Conservation (phyloP, 1,140 invertebrate species). For the Scaptodrosophila lebanonensis region DNA sequence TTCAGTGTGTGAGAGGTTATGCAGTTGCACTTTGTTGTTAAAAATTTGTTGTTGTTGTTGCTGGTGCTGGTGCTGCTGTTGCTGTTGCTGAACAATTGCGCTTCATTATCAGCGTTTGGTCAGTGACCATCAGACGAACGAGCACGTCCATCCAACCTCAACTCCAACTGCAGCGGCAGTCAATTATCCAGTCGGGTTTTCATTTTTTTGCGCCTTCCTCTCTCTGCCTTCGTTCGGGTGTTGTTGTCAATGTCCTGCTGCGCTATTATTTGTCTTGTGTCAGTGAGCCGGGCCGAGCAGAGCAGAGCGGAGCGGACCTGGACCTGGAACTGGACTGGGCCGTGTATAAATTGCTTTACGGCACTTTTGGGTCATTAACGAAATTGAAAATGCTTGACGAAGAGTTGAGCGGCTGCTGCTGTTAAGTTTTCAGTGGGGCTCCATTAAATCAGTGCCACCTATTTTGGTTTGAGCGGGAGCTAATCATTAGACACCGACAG, state of each 20-base stretch:
- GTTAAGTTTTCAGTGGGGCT: background rate
- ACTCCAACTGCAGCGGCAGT: constrained; percentile 16
- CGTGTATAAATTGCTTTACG: constrained; percentile 70
- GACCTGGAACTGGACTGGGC: constrained; percentile 10
- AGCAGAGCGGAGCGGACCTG: too few relatives aligned
- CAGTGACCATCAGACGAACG: constrained; percentile 26
- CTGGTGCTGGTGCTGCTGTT: too few relatives aligned
- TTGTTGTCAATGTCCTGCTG: constrained; percentile 77
- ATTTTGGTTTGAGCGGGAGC: constrained; percentile 55
- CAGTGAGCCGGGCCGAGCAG: constrained; percentile 27
- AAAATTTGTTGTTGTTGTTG: constrained; percentile 42
- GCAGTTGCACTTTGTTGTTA: constrained; percentile 29
- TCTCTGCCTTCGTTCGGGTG: constrained; percentile 35
- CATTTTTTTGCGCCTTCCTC: constrained; percentile 7
- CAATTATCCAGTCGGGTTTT: constrained; percentile 29
- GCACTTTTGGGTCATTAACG: constrained; percentile 76
- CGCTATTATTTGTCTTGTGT: constrained; percentile 76
- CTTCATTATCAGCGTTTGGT: constrained; percentile 64
- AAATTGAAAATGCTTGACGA: constrained; percentile 71
- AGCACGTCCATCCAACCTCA: constrained; percentile 20
- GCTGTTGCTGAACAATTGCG: constrained; percentile 48
- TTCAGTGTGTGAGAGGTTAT: constrained; percentile 7
- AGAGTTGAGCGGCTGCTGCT: constrained; percentile 17
- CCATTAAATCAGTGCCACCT: constrained; percentile 64
- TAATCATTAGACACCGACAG: constrained; percentile 53